Evolutionary conservation across 2,113 vertebrate species (phyloP).

Genomic region (Campylomormyrus numenius): DNA sequence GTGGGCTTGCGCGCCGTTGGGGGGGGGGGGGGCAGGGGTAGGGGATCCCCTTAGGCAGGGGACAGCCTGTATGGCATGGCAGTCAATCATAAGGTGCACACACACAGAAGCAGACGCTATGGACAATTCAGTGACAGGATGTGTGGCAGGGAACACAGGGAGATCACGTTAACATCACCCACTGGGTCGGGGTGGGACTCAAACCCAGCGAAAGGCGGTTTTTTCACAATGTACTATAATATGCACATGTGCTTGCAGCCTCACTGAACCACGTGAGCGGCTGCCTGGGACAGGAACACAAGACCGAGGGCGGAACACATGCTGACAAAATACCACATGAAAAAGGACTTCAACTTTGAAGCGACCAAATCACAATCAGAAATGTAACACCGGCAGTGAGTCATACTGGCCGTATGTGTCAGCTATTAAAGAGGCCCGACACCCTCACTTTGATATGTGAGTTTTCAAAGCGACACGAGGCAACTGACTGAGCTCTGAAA

Average conservation of each 20-base stretch:
- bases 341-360: not conserved
- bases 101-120: not conserved
- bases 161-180: not conserved
- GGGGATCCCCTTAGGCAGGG: not conserved
- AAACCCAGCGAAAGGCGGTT: not conserved
- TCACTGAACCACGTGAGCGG: not conserved
- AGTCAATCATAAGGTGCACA: not conserved
- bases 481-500: not conserved
- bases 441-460: not conserved
- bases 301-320: not conserved
- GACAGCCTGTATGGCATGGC: not conserved
- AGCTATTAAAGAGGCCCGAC: not conserved
- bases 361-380: not conserved
- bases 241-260: not conserved
- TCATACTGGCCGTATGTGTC: not conserved
- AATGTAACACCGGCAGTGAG: not conserved
- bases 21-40: not conserved
- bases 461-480: not conserved
- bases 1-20: too few species aligned
- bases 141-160: not conserved
- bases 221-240: not conserved
- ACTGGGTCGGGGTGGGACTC: not conserved
- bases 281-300: not conserved
- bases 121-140: not conserved
- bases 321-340: not conserved